Evolutionary conservation across 2,888 invertebrate genomes (phyloP).

Genomic region (Brachynemurus nebulosus): DNA sequence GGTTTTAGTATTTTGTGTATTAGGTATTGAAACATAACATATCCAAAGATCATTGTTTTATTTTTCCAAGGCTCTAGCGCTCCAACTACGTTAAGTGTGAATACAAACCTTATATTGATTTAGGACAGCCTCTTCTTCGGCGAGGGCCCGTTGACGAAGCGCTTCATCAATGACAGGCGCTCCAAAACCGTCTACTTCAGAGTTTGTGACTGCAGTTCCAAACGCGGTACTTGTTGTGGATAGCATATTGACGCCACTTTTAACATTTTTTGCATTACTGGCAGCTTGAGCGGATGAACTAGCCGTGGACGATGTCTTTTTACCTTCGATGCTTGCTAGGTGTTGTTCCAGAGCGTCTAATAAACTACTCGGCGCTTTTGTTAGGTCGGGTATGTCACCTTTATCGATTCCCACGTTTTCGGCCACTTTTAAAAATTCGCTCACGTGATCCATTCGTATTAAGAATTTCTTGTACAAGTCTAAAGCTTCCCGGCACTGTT

Average conservation of each 20-base stretch:
- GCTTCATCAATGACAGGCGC: conserved; percentile 68
- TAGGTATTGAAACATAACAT: too few relatives aligned
- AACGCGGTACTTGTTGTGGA: conserved; percentile 81
- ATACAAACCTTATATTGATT: conserved; percentile 81
- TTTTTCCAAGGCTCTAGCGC: too few relatives aligned
- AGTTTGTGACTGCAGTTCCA: conserved; percentile 65
- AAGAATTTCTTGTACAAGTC: conserved; percentile 98
- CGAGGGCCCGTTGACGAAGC: conserved; percentile 72
- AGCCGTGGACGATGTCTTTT: conserved; percentile 54
- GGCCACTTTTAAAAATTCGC: conserved; percentile 88
- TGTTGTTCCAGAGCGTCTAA: conserved; percentile 95
- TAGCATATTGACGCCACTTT: conserved; percentile 75
- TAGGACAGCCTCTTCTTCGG: conserved; percentile 93
- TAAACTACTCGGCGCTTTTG: conserved; percentile 93
- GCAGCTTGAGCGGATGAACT: neutral
- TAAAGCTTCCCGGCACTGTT: conserved; percentile 93
- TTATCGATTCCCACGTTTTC: conserved; percentile 94
- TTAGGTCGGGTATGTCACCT: conserved; percentile 95
- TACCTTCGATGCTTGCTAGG: conserved; percentile 83
- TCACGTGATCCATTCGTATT: conserved; percentile 95
- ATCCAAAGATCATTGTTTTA: too few relatives aligned
- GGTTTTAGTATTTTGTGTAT: too few relatives aligned
- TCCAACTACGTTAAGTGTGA: too few relatives aligned
- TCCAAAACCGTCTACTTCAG: conserved; percentile 46
- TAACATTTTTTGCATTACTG: conserved; percentile 78